These are phyloP conservation scores for Euclidia mi DNA, from an alignment of 2,888 invertebrate species.

Conservation along the genomic window DNA sequence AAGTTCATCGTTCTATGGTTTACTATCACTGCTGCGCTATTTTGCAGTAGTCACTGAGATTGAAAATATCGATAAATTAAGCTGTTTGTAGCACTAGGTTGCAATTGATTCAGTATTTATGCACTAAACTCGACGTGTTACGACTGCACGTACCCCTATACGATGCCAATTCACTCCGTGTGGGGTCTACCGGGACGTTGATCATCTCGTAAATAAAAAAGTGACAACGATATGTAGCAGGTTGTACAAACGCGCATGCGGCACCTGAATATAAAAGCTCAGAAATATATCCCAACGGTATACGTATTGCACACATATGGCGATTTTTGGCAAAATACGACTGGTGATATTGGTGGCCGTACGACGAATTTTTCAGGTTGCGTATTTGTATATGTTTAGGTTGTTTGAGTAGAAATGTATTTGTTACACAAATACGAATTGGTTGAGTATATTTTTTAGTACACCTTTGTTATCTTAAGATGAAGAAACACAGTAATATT, in stretches of 20 bases:
- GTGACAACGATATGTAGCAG: conserved; percentile 29
- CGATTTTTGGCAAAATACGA: conserved; percentile 12
- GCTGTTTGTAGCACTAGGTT: conserved; percentile 27
- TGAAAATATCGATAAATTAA: conserved; percentile 36
- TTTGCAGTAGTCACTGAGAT: neutral
- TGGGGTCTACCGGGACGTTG: conserved; percentile 32
- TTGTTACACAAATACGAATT: too few species aligned
- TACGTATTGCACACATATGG: conserved; percentile 6
- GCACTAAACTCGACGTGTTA: conserved; percentile 50
- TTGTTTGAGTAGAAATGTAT: too few species aligned
- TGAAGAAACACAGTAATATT: too few species aligned
- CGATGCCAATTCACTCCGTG: conserved; percentile 45
- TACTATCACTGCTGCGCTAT: too few species aligned
- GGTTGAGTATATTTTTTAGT: too few species aligned
- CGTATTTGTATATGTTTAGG: neutral
- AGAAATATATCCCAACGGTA: conserved; percentile 13
- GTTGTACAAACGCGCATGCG: conserved; percentile 4
- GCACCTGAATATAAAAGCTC: conserved; percentile 19
- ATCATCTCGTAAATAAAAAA: conserved; percentile 47
- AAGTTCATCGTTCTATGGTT: too few species aligned
- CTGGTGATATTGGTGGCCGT: conserved; percentile 2
- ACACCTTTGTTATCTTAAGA: too few species aligned
- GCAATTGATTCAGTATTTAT: conserved; percentile 22
- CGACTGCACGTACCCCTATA: conserved; percentile 46
- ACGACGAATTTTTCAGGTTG: neutral